Conservation (phyloP, 2,888 invertebrate genomes). For the Philaethria dido region DNA sequence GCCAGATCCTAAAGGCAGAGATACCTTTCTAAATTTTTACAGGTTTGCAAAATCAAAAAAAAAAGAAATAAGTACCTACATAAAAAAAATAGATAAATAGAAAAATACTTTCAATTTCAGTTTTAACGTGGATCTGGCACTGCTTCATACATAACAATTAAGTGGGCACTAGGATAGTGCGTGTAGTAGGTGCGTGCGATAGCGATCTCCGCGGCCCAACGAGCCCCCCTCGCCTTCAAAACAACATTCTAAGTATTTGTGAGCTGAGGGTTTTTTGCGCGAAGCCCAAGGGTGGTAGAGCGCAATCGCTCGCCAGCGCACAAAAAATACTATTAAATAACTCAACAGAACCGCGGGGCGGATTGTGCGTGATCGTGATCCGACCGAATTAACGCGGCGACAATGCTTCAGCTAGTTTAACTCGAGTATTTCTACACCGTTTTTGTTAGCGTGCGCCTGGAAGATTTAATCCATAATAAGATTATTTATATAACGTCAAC, state of each 20-base stretch:
- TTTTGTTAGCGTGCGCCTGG: slow-evolving; percentile 55
- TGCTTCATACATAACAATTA: slow-evolving; percentile 76
- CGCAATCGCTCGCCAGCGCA: slow-evolving; percentile 78
- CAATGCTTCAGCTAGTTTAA: slow-evolving; percentile 60
- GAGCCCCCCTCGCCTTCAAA: slow-evolving; percentile 64
- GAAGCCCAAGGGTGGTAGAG: slow-evolving; percentile 79
- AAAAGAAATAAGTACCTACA: too few species aligned
- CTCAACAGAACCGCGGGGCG: slow-evolving; percentile 78
- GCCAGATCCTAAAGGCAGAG: too few species aligned
- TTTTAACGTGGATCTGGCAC: slow-evolving; percentile 36
- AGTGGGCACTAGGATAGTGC: slow-evolving; percentile 82
- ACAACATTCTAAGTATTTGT: slow-evolving; percentile 80
- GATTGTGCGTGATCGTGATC: slow-evolving; percentile 77
- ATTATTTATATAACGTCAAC: slow-evolving; percentile 42
- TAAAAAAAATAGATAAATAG: neutral
- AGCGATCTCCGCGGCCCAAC: slow-evolving; percentile 76
- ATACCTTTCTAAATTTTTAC: too few species aligned
- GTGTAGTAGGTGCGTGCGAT: slow-evolving; percentile 83
- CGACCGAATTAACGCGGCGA: slow-evolving; percentile 76
- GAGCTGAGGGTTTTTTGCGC: slow-evolving; percentile 82
- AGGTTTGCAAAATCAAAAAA: neutral
- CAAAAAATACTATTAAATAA: slow-evolving; percentile 83
- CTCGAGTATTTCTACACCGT: slow-evolving; percentile 54
- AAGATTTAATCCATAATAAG: slow-evolving; percentile 49
- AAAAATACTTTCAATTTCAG: slow-evolving; percentile 30